Percentiles rank a stretch among this genome's conserved stretches.
Evolutionary conservation across 2,797 vertebrate genomes (phyloP).

Genomic region (Scolopax rusticola): DNA sequence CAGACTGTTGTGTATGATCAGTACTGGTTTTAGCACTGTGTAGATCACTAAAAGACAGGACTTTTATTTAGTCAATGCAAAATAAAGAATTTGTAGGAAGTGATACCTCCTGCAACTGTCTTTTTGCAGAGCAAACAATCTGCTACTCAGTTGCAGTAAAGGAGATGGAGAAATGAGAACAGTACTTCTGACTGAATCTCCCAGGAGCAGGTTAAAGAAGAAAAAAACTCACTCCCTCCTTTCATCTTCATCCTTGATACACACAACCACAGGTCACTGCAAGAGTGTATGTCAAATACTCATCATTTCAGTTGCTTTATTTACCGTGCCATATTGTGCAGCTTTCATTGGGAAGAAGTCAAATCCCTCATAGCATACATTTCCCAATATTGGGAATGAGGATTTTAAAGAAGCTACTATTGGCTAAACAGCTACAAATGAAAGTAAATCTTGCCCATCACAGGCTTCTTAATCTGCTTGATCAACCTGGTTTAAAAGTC

Average conservation of each 20-base stretch:
- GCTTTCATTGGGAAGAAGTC: neutral
- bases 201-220: neutral
- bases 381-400: neutral
- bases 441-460: neutral
- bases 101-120: neutral
- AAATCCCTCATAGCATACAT: neutral
- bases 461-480: neutral
- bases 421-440: neutral
- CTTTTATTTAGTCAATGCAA: conserved; percentile 1
- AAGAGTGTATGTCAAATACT: neutral
- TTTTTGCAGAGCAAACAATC: conserved; percentile 10
- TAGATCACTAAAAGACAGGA: neutral
- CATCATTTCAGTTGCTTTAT: neutral
- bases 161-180: neutral
- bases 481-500: neutral
- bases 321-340: neutral
- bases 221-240: neutral
- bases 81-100: conserved; percentile 26
- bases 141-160: neutral
- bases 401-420: neutral
- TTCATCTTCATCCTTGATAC: neutral
- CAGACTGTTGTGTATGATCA: neutral
- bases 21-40: neutral
- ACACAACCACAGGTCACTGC: neutral
- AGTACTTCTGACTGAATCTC: neutral